A percentile compares a stretch with the other conserved stretches of the same genome.
These are phyloP conservation scores for Octonoba sinensis DNA, from an alignment of 2,888 invertebrate species.

Conservation along the genomic window DNA sequence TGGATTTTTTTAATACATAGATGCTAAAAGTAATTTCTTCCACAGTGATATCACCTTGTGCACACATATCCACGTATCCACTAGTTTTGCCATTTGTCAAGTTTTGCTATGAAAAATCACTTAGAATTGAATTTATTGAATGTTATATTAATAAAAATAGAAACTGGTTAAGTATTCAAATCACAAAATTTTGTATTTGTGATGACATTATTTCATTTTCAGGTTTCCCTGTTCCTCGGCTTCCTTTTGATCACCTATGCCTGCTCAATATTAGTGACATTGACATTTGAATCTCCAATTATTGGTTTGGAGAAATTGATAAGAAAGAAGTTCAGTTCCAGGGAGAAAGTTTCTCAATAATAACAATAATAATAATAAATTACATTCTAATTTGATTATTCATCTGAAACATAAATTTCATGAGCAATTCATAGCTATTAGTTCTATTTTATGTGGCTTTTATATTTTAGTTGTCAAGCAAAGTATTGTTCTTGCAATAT, in stretches of 20 bases:
- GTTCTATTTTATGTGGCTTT: no score
- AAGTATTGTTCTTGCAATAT: no score
- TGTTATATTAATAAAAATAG: no score
- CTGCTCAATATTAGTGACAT: slow-evolving; percentile 2
- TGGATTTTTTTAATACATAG: not conserved
- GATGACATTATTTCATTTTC: not conserved
- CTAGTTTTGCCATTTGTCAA: not conserved
- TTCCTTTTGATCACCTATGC: slow-evolving; percentile 25
- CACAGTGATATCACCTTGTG: not conserved
- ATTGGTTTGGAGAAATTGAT: slow-evolving; percentile 34
- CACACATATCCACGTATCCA: not conserved
- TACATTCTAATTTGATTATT: no score
- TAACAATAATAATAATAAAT: no score
- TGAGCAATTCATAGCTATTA: no score
- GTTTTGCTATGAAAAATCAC: not conserved
- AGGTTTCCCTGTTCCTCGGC: slow-evolving; percentile 25
- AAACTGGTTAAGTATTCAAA: no score
- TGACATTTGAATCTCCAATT: slow-evolving; percentile 44
- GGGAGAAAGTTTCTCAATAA: not conserved
- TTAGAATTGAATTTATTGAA: not conserved
- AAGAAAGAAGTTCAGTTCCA: slow-evolving; percentile 9
- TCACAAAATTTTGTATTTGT: not conserved
- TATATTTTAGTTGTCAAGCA: no score
- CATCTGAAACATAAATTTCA: no score
- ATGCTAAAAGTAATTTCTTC: not conserved